Conservation (phyloP, 2,113 vertebrate genomes). For the Pseudopipra pipra region DNA sequence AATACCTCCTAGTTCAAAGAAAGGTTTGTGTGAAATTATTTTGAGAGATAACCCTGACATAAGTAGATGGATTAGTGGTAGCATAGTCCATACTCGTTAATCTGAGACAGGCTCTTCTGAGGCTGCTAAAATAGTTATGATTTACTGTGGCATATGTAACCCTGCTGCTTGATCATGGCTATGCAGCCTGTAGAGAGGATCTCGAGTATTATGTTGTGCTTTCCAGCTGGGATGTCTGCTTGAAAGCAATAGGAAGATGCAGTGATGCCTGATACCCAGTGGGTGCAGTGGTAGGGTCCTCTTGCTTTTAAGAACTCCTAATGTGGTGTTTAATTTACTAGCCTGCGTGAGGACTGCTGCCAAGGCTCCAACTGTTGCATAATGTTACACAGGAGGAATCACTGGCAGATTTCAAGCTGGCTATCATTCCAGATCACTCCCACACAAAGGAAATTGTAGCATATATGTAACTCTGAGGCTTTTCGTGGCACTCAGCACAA, state of each 20-base stretch:
- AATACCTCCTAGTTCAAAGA: not conserved
- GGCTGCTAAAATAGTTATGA: not conserved
- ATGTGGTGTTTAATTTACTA: constrained; percentile 1
- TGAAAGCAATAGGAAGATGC: not conserved
- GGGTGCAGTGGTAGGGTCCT: not conserved
- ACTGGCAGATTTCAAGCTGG: constrained; percentile 55
- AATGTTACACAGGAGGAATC: constrained; percentile 50
- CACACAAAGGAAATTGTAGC: constrained; percentile 57
- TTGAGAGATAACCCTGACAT: accelerated
- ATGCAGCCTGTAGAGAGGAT: accelerated
- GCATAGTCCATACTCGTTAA: accelerated
- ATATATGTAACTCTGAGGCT: constrained; percentile 8
- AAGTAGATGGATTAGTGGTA: not conserved
- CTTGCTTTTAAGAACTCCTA: not conserved
- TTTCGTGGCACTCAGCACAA: constrained; percentile 35
- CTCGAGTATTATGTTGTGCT: not conserved
- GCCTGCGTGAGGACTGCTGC: not conserved
- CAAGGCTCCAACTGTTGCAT: constrained; percentile 50
- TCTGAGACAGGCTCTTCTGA: not conserved
- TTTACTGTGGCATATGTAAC: not conserved
- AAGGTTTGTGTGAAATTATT: not conserved
- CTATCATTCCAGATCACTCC: constrained; percentile 56
- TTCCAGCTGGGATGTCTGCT: not conserved
- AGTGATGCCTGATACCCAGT: not conserved
- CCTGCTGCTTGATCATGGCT: accelerated